Evolutionary conservation across 30 jellyfish, hydroid and myxozoan species (phyloP).

Genomic region (Clytia hemisphaerica): DNA sequence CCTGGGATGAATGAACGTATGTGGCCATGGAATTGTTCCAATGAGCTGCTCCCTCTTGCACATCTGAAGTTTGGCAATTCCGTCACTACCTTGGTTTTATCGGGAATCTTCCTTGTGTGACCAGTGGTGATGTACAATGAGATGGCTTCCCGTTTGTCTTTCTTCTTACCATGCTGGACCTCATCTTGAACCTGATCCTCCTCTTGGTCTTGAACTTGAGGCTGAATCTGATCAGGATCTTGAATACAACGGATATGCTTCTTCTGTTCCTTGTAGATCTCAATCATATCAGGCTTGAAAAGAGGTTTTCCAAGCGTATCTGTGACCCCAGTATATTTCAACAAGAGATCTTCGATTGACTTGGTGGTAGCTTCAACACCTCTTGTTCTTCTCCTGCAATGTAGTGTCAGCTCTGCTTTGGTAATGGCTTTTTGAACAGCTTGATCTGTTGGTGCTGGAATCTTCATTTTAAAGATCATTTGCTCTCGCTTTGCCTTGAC

Average conservation of each 20-base stretch:
- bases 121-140: conserved; percentile 25
- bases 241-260: conserved; percentile 43
- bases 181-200: too few species aligned
- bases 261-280: conserved; percentile 34
- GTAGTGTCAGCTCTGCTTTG: conserved; percentile 14
- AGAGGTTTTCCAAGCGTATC: conserved; percentile 55
- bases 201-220: too few species aligned
- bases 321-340: conserved; percentile 25
- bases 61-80: conserved; percentile 41
- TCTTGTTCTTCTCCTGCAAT: conserved; percentile 44
- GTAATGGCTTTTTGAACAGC: conserved; percentile 33
- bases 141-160: too few species aligned
- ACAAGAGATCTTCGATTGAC: conserved; percentile 28
- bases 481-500: conserved; percentile 27
- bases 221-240: conserved; percentile 46
- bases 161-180: too few species aligned
- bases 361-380: conserved; percentile 16
- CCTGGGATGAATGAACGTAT: conserved; percentile 12
- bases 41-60: conserved; percentile 47
- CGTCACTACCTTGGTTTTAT: conserved; percentile 20
- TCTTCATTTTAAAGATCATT: conserved; percentile 28
- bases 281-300: conserved; percentile 10
- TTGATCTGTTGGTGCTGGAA: conserved; percentile 11
- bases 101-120: conserved; percentile 18
- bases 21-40: conserved; percentile 24